phyloP scores from a whole-genome alignment of 92 coral and sea anemone species.

The Palythoa grandiflora region DNA sequence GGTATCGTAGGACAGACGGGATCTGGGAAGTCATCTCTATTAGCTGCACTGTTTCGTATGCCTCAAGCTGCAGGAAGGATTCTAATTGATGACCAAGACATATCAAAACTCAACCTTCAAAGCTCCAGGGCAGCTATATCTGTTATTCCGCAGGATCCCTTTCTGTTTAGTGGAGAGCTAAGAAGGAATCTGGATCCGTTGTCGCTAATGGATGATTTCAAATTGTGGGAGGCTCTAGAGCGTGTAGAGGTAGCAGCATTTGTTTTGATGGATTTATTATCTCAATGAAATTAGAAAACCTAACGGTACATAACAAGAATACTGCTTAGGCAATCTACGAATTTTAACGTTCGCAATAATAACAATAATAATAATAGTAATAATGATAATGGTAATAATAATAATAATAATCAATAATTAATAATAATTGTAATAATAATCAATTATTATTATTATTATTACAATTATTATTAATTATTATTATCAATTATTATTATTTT shows the following conservation, averaged over 20 bases:
- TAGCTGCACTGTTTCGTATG: constrained; percentile 37
- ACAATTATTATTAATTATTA: no score
- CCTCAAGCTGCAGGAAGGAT: constrained; percentile 15
- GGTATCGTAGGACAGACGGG: constrained; percentile 29
- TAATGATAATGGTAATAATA: no score
- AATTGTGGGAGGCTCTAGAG: constrained; percentile 18
- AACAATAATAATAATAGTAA: no score
- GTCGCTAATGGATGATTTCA: background rate
- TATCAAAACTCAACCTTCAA: constrained; percentile 10
- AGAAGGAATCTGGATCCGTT: constrained; percentile 39
- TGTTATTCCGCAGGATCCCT: constrained; percentile 43
- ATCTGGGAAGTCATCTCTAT: constrained; percentile 12
- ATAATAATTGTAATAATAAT: no score
- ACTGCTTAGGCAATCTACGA: no score
- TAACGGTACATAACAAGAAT: no score
- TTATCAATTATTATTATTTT: no score
- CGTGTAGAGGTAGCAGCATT: constrained; percentile 1
- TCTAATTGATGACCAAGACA: constrained; percentile 23
- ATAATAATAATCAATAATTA: no score
- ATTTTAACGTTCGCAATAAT: no score
- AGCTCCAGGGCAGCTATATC: constrained; percentile 21
- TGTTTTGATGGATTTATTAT: background rate
- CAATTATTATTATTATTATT: no score
- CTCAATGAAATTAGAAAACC: no score
- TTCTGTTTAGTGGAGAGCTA: constrained; percentile 34